Base-by-base conservation (phyloP, 2,797 vertebrate species). In the Xenentodon cancila region DNA sequence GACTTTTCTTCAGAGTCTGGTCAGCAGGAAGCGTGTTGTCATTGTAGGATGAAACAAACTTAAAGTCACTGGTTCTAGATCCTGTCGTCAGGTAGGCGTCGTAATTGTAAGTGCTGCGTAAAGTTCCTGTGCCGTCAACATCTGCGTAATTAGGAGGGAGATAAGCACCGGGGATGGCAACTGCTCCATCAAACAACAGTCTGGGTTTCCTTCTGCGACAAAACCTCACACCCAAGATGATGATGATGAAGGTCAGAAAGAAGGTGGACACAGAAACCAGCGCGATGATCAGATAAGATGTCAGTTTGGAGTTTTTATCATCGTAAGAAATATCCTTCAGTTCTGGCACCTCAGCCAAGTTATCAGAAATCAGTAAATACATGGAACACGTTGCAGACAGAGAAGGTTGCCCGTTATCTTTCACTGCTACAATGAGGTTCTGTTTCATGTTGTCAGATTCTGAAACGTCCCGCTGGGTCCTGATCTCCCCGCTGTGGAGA, bases 281-380 rank as follows among this genome's bases (percentile, higher is more conserved):
- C 0, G 84, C 81, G 1, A 86, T 82, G 48, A 87, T 83, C 61
- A 89, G 45, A 68, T 87, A 60, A 4, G 51, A 68, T 1, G 65
- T 87, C 30, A 68, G 3, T 6, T 68, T 59, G 21, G 65, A 54
- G 50, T 66, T 73, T 18, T 44, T 80, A 1, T 85, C 80, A 40
- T 77, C 74, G 40, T 62, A 73, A 67, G 75, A 82, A 80, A 93
- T 79, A 0, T 94, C 84, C 21, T 92, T 86, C 59, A 92, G 83
- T 67, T 95, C 93, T 5, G 90, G 85, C 21, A 92, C 86, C 80
- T 94, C 94, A 4, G 91, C 92, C 61, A 90, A 87, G 9, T 91
- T 91, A 81, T 95, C 94, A 0, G 91, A 90, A 64, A 77, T 69
- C 0, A 83, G 56, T 61, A 86, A 69, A 72, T 63, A 63, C 18